phyloP scores from a whole-genome alignment of 2,888 invertebrate genomes.

The Spodoptera exigua region DNA sequence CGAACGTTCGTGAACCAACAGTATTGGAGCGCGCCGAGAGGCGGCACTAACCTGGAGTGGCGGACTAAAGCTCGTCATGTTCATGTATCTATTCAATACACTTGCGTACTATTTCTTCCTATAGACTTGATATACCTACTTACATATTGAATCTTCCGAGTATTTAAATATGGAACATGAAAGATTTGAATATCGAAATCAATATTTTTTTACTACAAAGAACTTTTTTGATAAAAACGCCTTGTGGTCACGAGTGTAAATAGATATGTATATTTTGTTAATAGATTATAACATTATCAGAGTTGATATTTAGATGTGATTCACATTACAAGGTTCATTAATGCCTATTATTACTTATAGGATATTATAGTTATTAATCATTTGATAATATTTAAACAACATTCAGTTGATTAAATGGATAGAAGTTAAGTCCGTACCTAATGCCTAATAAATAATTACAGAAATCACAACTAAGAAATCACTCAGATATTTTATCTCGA shows the following conservation, averaged over 20 bases:
- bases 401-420: too few relatives aligned
- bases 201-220: background rate
- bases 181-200: constrained; percentile 42
- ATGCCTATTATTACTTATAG: too few relatives aligned
- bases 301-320: too few relatives aligned
- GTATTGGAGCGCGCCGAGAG: constrained; percentile 45
- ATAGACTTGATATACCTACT: constrained; percentile 50
- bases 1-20: constrained; percentile 48
- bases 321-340: too few relatives aligned
- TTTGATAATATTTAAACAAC: too few relatives aligned
- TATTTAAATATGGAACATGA: constrained; percentile 47
- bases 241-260: too few relatives aligned
- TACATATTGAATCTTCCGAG: constrained; percentile 36
- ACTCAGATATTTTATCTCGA: constrained; percentile 20
- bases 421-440: too few relatives aligned
- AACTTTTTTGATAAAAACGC: too few relatives aligned
- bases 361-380: too few relatives aligned
- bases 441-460: too few relatives aligned
- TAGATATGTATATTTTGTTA: too few relatives aligned
- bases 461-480: constrained; percentile 4
- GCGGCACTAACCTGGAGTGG: constrained; percentile 55
- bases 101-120: constrained; percentile 49
- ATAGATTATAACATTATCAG: too few relatives aligned
- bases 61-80: constrained; percentile 46
- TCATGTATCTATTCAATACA: constrained; percentile 38